phyloP scores from a whole-genome alignment of 1,140 invertebrate species.

The Hyphantria cunea region DNA sequence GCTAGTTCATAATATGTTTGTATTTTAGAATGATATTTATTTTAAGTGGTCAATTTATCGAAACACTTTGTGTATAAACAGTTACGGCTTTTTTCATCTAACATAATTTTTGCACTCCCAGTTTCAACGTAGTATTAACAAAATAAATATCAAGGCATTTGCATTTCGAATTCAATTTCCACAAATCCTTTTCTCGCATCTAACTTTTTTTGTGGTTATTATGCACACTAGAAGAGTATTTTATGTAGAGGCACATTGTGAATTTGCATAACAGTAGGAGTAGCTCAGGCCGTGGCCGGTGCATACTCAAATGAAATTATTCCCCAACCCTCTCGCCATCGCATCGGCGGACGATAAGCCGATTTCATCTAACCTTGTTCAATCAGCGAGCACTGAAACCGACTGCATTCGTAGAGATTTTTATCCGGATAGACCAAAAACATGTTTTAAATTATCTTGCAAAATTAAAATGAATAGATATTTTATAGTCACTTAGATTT shows the following conservation, averaged over 20 bases:
- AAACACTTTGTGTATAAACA: no score
- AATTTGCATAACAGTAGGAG: conserved; percentile 44
- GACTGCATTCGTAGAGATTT: conserved; percentile 35
- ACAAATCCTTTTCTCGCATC: not conserved
- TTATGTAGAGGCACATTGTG: conserved; percentile 34
- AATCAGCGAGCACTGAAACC: conserved; percentile 52
- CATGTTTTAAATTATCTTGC: no score
- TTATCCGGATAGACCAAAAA: not conserved
- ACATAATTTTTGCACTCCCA: no score
- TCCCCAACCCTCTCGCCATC: conserved; percentile 33
- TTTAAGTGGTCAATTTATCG: no score
- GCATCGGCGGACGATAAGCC: conserved; percentile 58
- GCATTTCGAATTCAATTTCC: no score
- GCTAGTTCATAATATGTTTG: no score
- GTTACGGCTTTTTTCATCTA: no score
- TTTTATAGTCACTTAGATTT: no score
- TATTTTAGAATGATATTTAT: no score
- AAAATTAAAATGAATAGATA: no score
- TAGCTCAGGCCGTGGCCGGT: conserved; percentile 24
- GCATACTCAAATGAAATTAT: conserved; percentile 63
- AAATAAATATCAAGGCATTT: no score
- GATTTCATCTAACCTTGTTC: conserved; percentile 71
- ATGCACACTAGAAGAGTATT: conserved; percentile 9
- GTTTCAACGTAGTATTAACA: no score
- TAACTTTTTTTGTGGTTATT: not conserved